Conservation (phyloP, 2,113 vertebrate genomes). For the Hiodon tergisus region DNA sequence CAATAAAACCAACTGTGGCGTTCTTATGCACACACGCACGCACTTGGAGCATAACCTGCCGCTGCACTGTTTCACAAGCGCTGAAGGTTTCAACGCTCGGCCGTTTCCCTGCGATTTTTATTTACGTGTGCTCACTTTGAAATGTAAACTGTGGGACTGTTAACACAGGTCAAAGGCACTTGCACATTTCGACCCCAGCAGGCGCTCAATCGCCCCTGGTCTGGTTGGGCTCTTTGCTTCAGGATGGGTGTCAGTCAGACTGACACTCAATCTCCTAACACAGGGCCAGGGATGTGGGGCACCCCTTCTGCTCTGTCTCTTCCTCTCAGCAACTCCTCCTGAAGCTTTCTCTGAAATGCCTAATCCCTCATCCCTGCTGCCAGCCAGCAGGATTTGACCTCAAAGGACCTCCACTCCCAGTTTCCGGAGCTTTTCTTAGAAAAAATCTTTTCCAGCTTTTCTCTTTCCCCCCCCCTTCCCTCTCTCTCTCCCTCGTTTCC, state of each 20-base stretch:
- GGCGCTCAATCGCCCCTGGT: too few species aligned
- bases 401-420: slow-evolving; percentile 14
- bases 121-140: too few species aligned
- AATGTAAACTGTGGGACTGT: too few species aligned
- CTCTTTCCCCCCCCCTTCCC: too few species aligned
- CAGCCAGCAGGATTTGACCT: slow-evolving; percentile 27
- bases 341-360: not conserved
- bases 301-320: slow-evolving; percentile 17
- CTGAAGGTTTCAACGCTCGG: too few species aligned
- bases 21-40: slow-evolving; percentile 10
- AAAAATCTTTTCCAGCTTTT: not conserved
- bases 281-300: slow-evolving; percentile 6
- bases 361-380: slow-evolving; percentile 3
- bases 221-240: too few species aligned
- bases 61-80: too few species aligned
- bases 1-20: not conserved
- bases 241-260: too few species aligned
- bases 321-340: not conserved
- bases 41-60: too few species aligned
- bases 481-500: not conserved
- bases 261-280: not conserved
- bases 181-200: too few species aligned
- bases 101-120: too few species aligned
- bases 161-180: too few species aligned
- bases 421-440: slow-evolving; percentile 31